A percentile compares a stretch with the other conserved stretches of the same genome.
Evolutionary conservation across 2,888 invertebrate genomes (phyloP).

Genomic region (Dicranocentrus wangi): DNA sequence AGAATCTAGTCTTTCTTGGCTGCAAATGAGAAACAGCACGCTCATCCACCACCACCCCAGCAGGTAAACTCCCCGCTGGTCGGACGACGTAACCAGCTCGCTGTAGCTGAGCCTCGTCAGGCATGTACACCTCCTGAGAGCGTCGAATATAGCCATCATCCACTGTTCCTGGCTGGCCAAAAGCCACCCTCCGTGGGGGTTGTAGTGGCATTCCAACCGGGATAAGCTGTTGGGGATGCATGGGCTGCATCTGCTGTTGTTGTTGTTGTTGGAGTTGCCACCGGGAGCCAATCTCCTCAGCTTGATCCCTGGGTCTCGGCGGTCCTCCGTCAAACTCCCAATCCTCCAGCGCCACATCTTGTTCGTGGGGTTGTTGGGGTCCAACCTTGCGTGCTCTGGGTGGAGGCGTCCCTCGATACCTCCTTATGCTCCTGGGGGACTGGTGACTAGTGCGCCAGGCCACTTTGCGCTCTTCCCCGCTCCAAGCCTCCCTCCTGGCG

Average conservation of each 20-base stretch:
- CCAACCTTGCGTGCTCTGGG: slow-evolving; percentile 46
- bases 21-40: slow-evolving; percentile 54
- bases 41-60: slow-evolving; percentile 43
- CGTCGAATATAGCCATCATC: slow-evolving; percentile 62
- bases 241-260: slow-evolving; percentile 75
- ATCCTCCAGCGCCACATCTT: slow-evolving; percentile 69
- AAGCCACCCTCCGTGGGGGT: slow-evolving; percentile 48
- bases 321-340: slow-evolving; percentile 70
- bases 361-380: slow-evolving; percentile 55
- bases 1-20: slow-evolving; percentile 61
- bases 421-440: slow-evolving; percentile 71
- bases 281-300: slow-evolving; percentile 68
- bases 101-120: slow-evolving; percentile 24
- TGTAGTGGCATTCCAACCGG: slow-evolving; percentile 24
- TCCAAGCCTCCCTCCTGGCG: slow-evolving; percentile 86
- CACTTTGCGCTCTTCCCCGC: slow-evolving; percentile 80
- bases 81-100: slow-evolving; percentile 32
- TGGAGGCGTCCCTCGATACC: slow-evolving; percentile 47
- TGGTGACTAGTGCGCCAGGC: slow-evolving; percentile 74
- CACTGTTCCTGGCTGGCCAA: slow-evolving; percentile 59
- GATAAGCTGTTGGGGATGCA: slow-evolving; percentile 76
- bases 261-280: slow-evolving; percentile 67
- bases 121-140: slow-evolving; percentile 32
- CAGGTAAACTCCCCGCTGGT: slow-evolving; percentile 53
- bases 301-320: slow-evolving; percentile 52